Percentiles rank a stretch among this genome's conserved stretches.
phyloP scores from a whole-genome alignment of 2,888 invertebrate genomes.

The Adelognathus sp. region DNA sequence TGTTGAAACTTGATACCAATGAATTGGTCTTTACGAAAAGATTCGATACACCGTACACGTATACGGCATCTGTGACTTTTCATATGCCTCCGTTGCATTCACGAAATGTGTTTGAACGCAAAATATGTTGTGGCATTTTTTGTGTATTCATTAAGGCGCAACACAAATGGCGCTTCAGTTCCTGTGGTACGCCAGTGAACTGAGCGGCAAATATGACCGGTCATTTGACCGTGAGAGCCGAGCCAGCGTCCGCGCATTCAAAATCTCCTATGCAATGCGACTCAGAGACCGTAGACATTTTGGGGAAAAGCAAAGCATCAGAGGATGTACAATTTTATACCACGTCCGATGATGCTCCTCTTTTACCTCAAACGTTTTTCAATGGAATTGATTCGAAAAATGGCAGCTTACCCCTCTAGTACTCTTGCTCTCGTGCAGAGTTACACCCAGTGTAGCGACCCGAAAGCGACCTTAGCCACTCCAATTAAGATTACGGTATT shows the following conservation, averaged over 20 bases:
- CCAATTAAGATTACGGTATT: too few species aligned
- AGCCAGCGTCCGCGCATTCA: not conserved
- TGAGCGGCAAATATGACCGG: not conserved
- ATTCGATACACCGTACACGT: not conserved
- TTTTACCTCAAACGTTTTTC: too few species aligned
- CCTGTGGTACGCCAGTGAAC: not conserved
- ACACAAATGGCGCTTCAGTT: constrained; percentile 7
- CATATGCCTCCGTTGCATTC: not conserved
- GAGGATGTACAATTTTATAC: too few species aligned
- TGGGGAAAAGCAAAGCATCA: too few species aligned
- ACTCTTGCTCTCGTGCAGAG: too few species aligned
- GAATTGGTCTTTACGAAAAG: not conserved
- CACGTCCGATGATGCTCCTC: too few species aligned
- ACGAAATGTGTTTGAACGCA: constrained; percentile 1
- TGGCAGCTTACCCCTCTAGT: too few species aligned
- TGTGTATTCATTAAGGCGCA: not conserved
- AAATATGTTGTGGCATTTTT: not conserved
- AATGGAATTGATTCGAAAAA: too few species aligned
- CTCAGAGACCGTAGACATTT: too few species aligned
- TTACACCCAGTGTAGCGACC: too few species aligned
- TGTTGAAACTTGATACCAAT: not conserved
- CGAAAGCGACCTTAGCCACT: too few species aligned
- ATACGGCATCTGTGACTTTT: not conserved
- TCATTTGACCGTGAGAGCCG: not conserved
- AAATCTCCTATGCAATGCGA: too few species aligned